Percentiles rank a stretch among this genome's conserved stretches.
Evolutionary conservation across 2,888 invertebrate species (phyloP).

Genomic region (Drosophila kanekoi): DNA sequence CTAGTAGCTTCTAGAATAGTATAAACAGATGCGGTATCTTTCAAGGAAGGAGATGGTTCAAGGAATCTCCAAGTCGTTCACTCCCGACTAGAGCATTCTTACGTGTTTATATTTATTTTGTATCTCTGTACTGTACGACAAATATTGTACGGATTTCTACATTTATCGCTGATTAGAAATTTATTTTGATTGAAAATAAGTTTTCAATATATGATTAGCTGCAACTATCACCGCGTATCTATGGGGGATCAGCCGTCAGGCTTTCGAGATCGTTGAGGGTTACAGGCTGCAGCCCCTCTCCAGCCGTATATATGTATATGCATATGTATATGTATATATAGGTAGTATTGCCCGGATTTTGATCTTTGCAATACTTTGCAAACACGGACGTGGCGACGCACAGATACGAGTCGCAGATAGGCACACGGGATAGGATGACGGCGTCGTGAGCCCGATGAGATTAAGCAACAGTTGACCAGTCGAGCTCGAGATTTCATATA

Average conservation of each 20-base stretch:
- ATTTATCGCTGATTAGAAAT: not conserved
- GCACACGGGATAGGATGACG: conserved; percentile 28
- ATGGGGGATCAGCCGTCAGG: conserved; percentile 59
- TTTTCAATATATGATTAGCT: conserved; percentile 30
- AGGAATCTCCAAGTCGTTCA: too few relatives aligned
- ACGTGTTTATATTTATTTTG: too few relatives aligned
- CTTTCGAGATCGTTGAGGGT: conserved; percentile 51
- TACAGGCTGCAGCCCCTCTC: conserved; percentile 15
- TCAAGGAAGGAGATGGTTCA: too few relatives aligned
- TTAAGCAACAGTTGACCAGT: conserved; percentile 68
- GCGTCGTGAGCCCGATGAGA: conserved; percentile 31
- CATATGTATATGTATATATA: conserved; percentile 1
- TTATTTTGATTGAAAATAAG: conserved; percentile 4
- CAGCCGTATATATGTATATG: conserved; percentile 26
- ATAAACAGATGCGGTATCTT: too few relatives aligned
- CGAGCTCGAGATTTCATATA: conserved; percentile 1
- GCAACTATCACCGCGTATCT: too few relatives aligned
- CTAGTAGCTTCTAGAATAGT: too few relatives aligned
- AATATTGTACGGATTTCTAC: too few relatives aligned
- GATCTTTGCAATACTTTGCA: conserved; percentile 66
- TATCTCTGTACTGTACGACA: too few relatives aligned
- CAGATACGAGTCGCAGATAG: conserved; percentile 66
- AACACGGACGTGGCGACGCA: conserved; percentile 65
- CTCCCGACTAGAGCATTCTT: too few relatives aligned
- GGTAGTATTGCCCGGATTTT: conserved; percentile 62